Conservation (phyloP, 2,797 vertebrate species). For the Dermochelys coriacea region DNA sequence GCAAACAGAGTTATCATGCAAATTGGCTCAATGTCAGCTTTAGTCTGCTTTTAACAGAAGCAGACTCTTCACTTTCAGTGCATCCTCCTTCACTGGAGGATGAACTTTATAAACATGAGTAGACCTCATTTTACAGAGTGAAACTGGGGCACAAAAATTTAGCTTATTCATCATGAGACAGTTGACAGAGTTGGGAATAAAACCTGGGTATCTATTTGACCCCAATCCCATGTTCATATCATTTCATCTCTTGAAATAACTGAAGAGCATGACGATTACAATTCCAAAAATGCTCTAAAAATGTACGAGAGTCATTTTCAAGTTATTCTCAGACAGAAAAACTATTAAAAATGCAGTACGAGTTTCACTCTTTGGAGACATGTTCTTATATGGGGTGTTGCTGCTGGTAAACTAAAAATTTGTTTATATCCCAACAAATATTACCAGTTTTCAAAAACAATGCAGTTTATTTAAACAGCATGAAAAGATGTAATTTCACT, state of each 20-base stretch:
- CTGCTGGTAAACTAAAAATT: constrained; percentile 57
- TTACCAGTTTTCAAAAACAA: constrained; percentile 72
- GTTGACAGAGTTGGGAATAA: not conserved
- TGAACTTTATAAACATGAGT: not conserved
- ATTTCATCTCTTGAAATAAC: not conserved
- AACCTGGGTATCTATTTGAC: not conserved
- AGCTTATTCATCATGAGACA: not conserved
- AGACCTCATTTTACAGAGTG: not conserved
- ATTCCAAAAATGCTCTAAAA: constrained; percentile 5
- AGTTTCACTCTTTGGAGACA: constrained; percentile 49
- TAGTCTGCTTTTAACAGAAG: not conserved
- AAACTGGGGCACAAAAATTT: not conserved
- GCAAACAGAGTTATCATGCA: not conserved
- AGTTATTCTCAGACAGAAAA: constrained; percentile 17
- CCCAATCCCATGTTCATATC: constrained; percentile 1
- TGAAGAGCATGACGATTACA: not conserved
- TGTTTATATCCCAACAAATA: constrained; percentile 68
- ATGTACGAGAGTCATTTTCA: not conserved
- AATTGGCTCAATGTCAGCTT: not conserved
- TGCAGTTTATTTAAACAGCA: constrained; percentile 63
- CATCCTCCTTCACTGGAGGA: not conserved
- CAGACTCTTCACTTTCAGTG: not conserved
- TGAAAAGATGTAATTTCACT: constrained; percentile 73
- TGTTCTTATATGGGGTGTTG: constrained; percentile 68
- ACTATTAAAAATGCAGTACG: not conserved